Percentiles rank a stretch among this genome's conserved stretches.
Conservation (phyloP, 2,113 vertebrate genomes). For the Tenebrosternarchus preto region DNA sequence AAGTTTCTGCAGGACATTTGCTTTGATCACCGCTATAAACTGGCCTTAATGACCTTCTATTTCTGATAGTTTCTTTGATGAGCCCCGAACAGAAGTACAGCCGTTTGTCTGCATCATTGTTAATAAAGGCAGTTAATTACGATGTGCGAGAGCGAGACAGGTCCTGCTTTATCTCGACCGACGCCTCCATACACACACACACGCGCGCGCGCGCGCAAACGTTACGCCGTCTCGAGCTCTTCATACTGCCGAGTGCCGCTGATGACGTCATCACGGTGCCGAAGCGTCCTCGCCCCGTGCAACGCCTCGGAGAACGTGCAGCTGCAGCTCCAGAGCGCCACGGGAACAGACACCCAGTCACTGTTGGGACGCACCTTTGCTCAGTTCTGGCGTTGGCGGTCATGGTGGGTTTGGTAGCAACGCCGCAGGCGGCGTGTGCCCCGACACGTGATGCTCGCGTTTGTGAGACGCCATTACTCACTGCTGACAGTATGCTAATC, state of each 20-base stretch:
- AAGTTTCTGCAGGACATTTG: not conserved
- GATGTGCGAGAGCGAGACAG: not conserved
- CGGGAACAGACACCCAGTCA: not conserved
- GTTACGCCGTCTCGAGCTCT: too few relatives aligned
- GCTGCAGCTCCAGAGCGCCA: too few relatives aligned
- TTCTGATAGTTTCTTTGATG: not conserved
- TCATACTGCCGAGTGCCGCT: too few relatives aligned
- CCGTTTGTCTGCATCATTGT: not conserved
- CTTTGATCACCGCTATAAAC: conserved; percentile 3
- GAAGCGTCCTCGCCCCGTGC: too few relatives aligned
- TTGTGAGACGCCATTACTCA: not conserved
- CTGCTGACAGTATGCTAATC: not conserved
- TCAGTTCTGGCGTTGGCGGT: conserved; percentile 10
- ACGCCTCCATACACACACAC: too few relatives aligned
- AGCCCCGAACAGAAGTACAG: not conserved
- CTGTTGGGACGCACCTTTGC: not conserved
- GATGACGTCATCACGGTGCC: too few relatives aligned
- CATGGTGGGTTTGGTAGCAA: not conserved
- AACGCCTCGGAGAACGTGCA: too few relatives aligned
- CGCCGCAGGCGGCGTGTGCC: not conserved
- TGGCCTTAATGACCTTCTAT: not conserved
- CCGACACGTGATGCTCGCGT: not conserved
- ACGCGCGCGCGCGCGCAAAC: too few relatives aligned
- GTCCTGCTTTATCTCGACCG: too few relatives aligned
- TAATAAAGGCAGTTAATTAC: not conserved